Conservation (phyloP, 1,140 invertebrate genomes). For the Aphelinus atriplicis region DNA sequence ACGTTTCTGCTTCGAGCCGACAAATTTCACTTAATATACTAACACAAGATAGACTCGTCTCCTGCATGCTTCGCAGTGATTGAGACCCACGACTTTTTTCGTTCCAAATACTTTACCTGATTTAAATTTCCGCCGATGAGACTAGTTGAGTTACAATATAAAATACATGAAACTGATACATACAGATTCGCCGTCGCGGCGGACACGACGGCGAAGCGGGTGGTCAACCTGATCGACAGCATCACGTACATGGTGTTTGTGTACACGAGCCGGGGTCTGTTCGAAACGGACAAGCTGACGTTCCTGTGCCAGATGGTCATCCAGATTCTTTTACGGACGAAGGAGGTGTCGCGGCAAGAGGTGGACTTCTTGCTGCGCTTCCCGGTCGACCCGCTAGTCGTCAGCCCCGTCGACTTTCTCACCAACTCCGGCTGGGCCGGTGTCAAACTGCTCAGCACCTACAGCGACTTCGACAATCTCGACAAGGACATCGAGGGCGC, state of each 20-base stretch:
- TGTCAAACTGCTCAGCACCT: constrained; percentile 79
- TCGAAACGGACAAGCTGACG: constrained; percentile 93
- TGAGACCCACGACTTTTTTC: too few species aligned
- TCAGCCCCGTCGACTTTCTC: constrained; percentile 86
- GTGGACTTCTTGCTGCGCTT: constrained; percentile 90
- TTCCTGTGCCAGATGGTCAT: constrained; percentile 90
- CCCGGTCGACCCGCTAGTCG: constrained; percentile 72
- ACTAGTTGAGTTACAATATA: too few species aligned
- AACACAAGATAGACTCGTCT: too few species aligned
- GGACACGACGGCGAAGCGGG: constrained; percentile 77
- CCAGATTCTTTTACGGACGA: constrained; percentile 75
- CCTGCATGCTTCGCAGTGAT: too few species aligned
- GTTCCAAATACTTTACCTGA: too few species aligned
- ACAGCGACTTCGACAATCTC: constrained; percentile 86
- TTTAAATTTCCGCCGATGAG: too few species aligned
- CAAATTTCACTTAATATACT: too few species aligned
- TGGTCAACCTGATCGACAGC: constrained; percentile 84
- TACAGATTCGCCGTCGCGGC: constrained; percentile 69
- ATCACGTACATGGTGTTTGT: constrained; percentile 88
- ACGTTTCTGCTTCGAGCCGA: too few species aligned
- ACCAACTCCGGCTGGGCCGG: constrained; percentile 88
- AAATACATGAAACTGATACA: too few species aligned
- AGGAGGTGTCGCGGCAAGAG: constrained; percentile 77
- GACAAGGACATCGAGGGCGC: constrained; percentile 94
- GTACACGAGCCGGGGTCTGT: constrained; percentile 90